A percentile compares a stretch with the other conserved stretches of the same genome.
Evolutionary conservation across 2,113 vertebrate species (phyloP).

Genomic region (Carassius auratus): DNA sequence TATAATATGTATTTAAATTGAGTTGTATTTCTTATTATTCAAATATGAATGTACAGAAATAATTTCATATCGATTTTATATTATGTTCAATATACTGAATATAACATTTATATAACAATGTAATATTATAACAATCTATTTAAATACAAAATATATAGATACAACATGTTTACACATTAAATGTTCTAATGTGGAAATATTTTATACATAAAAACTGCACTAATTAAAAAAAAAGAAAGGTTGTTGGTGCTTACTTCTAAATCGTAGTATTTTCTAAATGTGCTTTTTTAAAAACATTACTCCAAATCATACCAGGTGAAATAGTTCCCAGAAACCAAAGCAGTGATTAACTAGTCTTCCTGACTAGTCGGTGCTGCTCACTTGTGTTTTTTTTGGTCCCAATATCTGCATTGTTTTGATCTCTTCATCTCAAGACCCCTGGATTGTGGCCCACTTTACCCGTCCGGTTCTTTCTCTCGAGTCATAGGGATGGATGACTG

Average conservation of each 20-base stretch:
- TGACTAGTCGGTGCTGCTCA: not conserved
- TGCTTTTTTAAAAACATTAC: not conserved
- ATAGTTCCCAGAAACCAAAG: not conserved
- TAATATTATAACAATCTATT: not conserved
- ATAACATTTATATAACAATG: not conserved
- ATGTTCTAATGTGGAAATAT: not conserved
- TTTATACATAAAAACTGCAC: not conserved
- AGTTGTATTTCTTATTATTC: no score
- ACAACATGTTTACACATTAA: not conserved
- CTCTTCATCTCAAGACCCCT: not conserved
- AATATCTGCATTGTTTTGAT: conserved; percentile 7
- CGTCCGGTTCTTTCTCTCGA: not conserved
- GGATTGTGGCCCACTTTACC: not conserved
- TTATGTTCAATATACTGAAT: not conserved
- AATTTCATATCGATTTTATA: not conserved
- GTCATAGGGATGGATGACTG: conserved; percentile 58
- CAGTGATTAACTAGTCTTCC: not conserved
- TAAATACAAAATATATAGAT: not conserved
- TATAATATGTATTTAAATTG: no score
- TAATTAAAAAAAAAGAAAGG: not conserved
- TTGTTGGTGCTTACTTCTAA: not conserved
- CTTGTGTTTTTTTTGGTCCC: not conserved
- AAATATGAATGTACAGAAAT: not conserved
- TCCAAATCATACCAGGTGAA: not conserved
- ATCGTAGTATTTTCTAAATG: not conserved